Conservation (phyloP, 2,113 vertebrate genomes). For the Psettodes erumei region DNA sequence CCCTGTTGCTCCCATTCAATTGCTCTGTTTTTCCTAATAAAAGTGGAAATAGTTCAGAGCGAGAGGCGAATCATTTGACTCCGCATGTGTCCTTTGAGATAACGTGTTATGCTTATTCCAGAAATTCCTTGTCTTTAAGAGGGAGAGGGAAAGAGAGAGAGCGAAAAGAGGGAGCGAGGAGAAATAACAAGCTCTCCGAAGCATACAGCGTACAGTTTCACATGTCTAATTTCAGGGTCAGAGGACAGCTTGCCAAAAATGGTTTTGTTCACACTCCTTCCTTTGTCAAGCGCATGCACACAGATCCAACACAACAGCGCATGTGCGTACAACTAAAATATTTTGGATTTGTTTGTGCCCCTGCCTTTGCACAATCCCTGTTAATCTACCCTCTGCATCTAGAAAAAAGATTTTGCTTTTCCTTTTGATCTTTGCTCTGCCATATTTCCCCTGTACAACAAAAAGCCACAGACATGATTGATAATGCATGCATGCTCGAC, state of each 20-base stretch:
- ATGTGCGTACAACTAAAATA: slow-evolving; percentile 20
- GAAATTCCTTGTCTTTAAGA: slow-evolving; percentile 63
- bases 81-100: slow-evolving; percentile 75
- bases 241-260: slow-evolving; percentile 44
- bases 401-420: slow-evolving; percentile 35
- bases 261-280: slow-evolving; percentile 21
- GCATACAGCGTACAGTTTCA: slow-evolving; percentile 46
- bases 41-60: slow-evolving; percentile 60
- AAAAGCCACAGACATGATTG: slow-evolving; percentile 74
- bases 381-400: not conserved
- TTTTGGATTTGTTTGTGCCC: slow-evolving; percentile 22
- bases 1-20: slow-evolving; percentile 44
- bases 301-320: not conserved
- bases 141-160: slow-evolving; percentile 12
- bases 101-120: slow-evolving; percentile 48
- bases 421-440: slow-evolving; percentile 67
- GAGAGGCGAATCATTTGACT: slow-evolving; percentile 68
- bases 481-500: slow-evolving; percentile 71
- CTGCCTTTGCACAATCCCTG: not conserved
- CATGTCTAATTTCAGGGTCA: slow-evolving; percentile 59
- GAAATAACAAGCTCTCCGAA: slow-evolving; percentile 57
- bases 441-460: slow-evolving; percentile 57
- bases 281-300: slow-evolving; percentile 15
- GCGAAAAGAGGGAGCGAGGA: slow-evolving; percentile 7
- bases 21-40: slow-evolving; percentile 45